phyloP scores from a whole-genome alignment of 2,888 invertebrate species.

The Calameuta pallipes region DNA sequence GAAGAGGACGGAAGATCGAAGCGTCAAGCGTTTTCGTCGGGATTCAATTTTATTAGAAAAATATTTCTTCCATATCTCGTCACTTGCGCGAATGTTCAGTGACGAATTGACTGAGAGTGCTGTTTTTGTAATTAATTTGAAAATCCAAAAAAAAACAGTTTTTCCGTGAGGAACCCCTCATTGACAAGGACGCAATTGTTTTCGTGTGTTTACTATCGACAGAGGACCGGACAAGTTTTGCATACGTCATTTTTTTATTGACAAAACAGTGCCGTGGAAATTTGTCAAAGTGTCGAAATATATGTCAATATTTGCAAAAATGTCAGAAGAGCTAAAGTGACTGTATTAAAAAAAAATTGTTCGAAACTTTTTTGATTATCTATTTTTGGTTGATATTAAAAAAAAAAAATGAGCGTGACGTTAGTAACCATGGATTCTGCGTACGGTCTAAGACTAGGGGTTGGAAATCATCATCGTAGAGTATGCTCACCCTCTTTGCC shows the following conservation, averaged over 20 bases:
- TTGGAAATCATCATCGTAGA: slow-evolving; percentile 31
- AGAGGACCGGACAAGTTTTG: not conserved
- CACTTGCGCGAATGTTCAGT: not conserved
- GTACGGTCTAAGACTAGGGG: slow-evolving; percentile 51
- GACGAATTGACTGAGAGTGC: not conserved
- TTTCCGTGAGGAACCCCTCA: not conserved
- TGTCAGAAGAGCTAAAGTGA: not conserved
- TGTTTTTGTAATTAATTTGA: not conserved
- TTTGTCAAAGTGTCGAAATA: not conserved
- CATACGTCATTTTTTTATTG: not conserved
- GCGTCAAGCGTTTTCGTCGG: not conserved
- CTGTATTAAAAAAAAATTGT: not conserved
- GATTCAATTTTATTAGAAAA: not conserved
- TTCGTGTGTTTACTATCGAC: not conserved
- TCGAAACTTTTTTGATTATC: not conserved
- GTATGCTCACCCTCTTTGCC: slow-evolving; percentile 27
- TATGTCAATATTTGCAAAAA: not conserved
- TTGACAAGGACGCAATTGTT: not conserved
- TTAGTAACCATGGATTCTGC: slow-evolving; percentile 55
- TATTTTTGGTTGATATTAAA: too few species aligned
- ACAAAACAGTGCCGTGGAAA: not conserved
- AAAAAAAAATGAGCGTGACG: slow-evolving; percentile 53
- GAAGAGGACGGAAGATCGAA: not conserved
- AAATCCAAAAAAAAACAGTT: not conserved
- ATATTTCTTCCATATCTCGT: not conserved